Percentiles rank a stretch among this genome's conserved stretches.
Conservation (phyloP, 2,888 invertebrate species). For the Cryptus viduatorius region DNA sequence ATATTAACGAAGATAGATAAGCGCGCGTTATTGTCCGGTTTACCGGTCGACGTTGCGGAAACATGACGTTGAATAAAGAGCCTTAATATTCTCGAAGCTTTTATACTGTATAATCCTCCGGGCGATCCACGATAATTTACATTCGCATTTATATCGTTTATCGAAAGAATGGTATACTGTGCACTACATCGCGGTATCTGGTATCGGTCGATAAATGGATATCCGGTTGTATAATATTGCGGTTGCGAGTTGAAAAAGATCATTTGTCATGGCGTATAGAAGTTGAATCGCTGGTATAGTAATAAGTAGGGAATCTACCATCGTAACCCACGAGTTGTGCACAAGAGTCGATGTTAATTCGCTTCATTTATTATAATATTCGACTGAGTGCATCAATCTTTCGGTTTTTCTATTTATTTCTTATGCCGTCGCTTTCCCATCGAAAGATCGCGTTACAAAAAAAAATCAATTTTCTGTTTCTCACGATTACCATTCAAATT, state of each 20-base stretch:
- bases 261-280: slow-evolving; percentile 27
- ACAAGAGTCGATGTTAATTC: too few relatives aligned
- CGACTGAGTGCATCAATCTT: too few relatives aligned
- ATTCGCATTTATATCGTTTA: not conserved
- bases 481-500: too few relatives aligned
- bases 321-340: not conserved
- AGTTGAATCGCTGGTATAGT: slow-evolving; percentile 12
- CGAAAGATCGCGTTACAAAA: too few relatives aligned
- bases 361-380: too few relatives aligned
- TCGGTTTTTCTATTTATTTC: too few relatives aligned
- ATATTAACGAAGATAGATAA: slow-evolving; percentile 60
- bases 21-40: not conserved
- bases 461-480: too few relatives aligned
- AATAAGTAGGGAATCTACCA: not conserved
- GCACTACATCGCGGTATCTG: slow-evolving; percentile 11
- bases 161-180: not conserved
- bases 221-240: slow-evolving; percentile 8
- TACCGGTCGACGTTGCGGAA: not conserved
- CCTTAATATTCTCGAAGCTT: not conserved
- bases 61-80: slow-evolving; percentile 9
- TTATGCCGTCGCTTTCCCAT: too few relatives aligned
- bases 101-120: not conserved
- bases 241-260: slow-evolving; percentile 27
- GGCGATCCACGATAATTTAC: not conserved
- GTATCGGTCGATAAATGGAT: slow-evolving; percentile 31